Conservation (phyloP, 2,888 invertebrate species). For the Dendrolimus houi region DNA sequence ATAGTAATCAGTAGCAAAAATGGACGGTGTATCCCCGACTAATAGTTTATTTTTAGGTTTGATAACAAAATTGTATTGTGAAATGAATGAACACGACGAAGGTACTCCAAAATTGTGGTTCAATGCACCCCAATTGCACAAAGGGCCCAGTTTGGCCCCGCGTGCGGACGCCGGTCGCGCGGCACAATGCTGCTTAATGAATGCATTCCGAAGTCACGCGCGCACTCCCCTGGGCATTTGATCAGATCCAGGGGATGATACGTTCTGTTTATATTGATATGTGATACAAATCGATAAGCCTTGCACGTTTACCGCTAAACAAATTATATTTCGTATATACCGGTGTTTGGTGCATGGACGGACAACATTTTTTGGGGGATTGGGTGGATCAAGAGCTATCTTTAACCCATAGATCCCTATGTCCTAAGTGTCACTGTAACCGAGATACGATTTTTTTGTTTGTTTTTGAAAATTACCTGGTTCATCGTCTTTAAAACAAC, state of each 20-base stretch:
- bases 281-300: background rate
- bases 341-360: too few species aligned
- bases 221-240: background rate
- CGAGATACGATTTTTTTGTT: too few species aligned
- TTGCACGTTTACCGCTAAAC: too few species aligned
- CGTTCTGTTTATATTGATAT: background rate
- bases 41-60: background rate
- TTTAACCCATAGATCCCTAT: too few species aligned
- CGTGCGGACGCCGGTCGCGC: constrained; percentile 18
- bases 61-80: background rate
- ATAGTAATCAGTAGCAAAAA: too few species aligned
- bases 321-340: too few species aligned
- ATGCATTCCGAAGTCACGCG: constrained; percentile 39
- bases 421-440: too few species aligned
- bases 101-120: background rate
- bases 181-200: constrained; percentile 49
- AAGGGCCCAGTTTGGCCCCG: constrained; percentile 6
- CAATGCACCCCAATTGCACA: background rate
- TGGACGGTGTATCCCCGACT: too few species aligned
- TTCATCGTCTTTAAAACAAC: too few species aligned
- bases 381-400: too few species aligned
- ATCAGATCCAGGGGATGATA: background rate
- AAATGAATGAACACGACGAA: background rate
- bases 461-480: too few species aligned
- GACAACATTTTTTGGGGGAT: too few species aligned